Evolutionary conservation across 2,113 vertebrate species (phyloP).

Genomic region (Thalassarche chlororhynchos): DNA sequence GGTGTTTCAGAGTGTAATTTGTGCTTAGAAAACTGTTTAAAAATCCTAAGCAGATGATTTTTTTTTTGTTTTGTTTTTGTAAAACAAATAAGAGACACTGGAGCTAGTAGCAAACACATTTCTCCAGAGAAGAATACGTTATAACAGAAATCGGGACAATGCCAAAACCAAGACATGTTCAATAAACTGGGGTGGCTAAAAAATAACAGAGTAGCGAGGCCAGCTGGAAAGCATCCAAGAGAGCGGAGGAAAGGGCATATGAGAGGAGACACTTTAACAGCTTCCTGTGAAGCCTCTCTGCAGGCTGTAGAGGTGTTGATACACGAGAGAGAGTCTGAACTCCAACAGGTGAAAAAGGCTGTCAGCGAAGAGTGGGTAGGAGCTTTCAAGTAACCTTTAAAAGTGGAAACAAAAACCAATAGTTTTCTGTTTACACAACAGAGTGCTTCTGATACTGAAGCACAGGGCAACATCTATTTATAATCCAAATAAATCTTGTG

Average conservation of each 20-base stretch:
- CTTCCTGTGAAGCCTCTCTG: not conserved
- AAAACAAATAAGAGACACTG: not conserved
- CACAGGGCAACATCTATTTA: conserved; percentile 62
- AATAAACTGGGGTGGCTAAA: conserved; percentile 6
- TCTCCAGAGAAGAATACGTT: not conserved
- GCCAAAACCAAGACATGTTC: not conserved
- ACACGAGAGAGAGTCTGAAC: not conserved
- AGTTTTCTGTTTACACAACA: conserved; percentile 40
- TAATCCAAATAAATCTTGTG: conserved; percentile 56
- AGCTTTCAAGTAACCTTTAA: not conserved
- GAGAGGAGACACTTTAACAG: not conserved
- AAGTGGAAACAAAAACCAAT: not conserved
- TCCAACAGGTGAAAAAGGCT: conserved; percentile 6
- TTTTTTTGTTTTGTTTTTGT: not conserved
- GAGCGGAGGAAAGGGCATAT: not conserved
- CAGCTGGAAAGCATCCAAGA: conserved; percentile 24
- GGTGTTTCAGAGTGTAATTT: not conserved
- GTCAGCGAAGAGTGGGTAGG: not conserved
- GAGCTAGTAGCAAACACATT: not conserved
- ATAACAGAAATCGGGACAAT: not conserved
- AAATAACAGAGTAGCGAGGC: not conserved
- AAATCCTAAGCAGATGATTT: not conserved
- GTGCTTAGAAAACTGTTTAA: not conserved
- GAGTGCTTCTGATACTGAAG: conserved; percentile 32
- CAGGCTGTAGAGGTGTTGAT: not conserved